Base-by-base conservation (phyloP, 2,797 vertebrate species). In the Phaenicophaeus curvirostris region DNA sequence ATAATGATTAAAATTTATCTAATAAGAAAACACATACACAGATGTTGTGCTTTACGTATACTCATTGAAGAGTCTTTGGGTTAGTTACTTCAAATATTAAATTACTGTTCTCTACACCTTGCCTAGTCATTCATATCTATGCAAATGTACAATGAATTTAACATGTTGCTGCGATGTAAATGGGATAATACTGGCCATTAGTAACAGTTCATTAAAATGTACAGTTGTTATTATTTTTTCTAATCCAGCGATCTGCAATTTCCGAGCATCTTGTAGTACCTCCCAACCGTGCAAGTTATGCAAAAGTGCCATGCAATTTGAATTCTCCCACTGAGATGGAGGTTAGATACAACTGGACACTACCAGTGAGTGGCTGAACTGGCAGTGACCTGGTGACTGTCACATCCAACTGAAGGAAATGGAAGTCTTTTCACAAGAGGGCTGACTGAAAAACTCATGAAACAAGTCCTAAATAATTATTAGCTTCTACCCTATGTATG, bases 1-100 rank as follows among this genome's bases (percentile, higher is more conserved):
- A 83, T 55, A 74, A 63, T 63, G 41, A 92, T 89, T 73, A 93
- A 54, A 83, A 93, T n/a, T 90, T 57, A 72, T 96, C 89, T 85
- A 93, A 51, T 57, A 62, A 93, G 85, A 91, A 95, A 95, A 80
- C 28, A 68, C 78, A 90, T 41, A 50, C 42, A 90, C 78, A 85
- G 37, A 90, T 77, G 65, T 73, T 21, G 39, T 82, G 27, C 66
- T 91, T 35, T 65, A 69, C 30, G 83, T 58, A 87, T 90, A 78
- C 21, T 48, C n/a, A 20, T 73, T 59, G 91, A 88, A 83, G 20
- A 93, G 39, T 53, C 37, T 73, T 65, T 73, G 15, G 24, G 57
- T 76, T 50, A 63, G 46, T 66, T 72, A 63, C 72, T 93, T 92
- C 67, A 71, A 87, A 78, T 82, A 77, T 53, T 75, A 42, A 87